Evolutionary conservation across 2,113 vertebrate species (phyloP).

Genomic region (Poicephalus gulielmi): DNA sequence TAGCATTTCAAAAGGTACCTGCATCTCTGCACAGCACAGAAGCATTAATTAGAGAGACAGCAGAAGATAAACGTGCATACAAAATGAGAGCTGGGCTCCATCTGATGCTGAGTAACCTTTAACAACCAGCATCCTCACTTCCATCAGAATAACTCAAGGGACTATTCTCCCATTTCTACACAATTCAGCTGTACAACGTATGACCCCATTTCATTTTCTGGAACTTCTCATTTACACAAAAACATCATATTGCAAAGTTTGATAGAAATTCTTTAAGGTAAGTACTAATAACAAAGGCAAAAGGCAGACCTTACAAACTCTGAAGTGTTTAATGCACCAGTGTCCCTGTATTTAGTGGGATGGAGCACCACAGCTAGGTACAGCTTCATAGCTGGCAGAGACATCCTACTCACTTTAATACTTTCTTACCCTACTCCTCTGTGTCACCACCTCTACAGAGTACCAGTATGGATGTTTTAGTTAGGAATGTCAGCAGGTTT

Average conservation of each 20-base stretch:
- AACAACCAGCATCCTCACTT: neutral
- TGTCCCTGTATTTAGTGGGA: neutral
- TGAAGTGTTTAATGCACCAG: neutral
- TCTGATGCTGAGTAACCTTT: slow-evolving; percentile 9
- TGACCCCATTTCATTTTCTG: neutral
- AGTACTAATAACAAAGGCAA: neutral
- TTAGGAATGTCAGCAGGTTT: neutral
- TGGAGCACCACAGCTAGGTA: neutral
- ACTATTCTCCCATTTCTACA: neutral
- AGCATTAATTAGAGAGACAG: slow-evolving; percentile 32
- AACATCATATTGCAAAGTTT: neutral
- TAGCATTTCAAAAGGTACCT: slow-evolving; percentile 50
- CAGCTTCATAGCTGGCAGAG: neutral
- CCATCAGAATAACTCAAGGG: neutral
- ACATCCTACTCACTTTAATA: neutral
- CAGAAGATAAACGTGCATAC: slow-evolving; percentile 27
- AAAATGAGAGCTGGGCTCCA: neutral
- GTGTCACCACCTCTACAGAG: neutral
- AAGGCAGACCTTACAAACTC: neutral
- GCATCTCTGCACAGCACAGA: neutral
- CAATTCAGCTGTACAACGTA: neutral
- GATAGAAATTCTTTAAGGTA: neutral
- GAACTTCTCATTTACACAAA: neutral
- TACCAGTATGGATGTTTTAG: neutral
- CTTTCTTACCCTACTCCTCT: neutral